Percentiles rank a stretch among this genome's conserved stretches.
These are phyloP conservation scores for Antheraea yamamai DNA, from an alignment of 2,888 invertebrate genomes.

Conservation along the genomic window DNA sequence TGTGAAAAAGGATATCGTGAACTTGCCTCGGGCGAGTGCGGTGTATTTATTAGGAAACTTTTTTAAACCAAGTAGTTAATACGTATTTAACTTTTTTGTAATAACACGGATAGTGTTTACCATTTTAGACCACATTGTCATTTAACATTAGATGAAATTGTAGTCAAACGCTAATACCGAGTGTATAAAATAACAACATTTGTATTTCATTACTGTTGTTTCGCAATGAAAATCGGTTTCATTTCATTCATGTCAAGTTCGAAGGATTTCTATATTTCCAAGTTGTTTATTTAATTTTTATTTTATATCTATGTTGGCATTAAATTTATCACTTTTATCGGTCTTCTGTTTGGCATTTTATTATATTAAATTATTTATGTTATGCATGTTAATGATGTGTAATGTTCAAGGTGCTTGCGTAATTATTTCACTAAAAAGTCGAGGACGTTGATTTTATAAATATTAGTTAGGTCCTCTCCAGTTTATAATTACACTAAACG, in stretches of 20 bases:
- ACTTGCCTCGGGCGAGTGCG: too few relatives aligned
- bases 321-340: neutral
- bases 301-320: neutral
- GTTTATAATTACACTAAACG: neutral
- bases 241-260: conserved; percentile 43
- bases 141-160: too few relatives aligned
- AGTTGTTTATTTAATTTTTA: neutral
- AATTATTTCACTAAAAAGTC: conserved; percentile 7
- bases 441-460: neutral
- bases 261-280: conserved; percentile 27
- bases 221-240: conserved; percentile 29
- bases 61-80: too few relatives aligned
- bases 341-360: conserved; percentile 10
- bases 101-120: too few relatives aligned
- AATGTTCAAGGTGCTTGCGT: neutral
- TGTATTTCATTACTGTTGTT: neutral
- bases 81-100: too few relatives aligned
- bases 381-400: neutral
- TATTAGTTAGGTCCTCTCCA: neutral
- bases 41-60: too few relatives aligned
- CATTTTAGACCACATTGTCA: too few relatives aligned
- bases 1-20: too few relatives aligned
- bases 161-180: too few relatives aligned
- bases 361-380: conserved; percentile 7
- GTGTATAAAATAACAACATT: neutral